phyloP scores from a whole-genome alignment of 1,140 invertebrate species.

The Leptestheria dahalacensis region DNA sequence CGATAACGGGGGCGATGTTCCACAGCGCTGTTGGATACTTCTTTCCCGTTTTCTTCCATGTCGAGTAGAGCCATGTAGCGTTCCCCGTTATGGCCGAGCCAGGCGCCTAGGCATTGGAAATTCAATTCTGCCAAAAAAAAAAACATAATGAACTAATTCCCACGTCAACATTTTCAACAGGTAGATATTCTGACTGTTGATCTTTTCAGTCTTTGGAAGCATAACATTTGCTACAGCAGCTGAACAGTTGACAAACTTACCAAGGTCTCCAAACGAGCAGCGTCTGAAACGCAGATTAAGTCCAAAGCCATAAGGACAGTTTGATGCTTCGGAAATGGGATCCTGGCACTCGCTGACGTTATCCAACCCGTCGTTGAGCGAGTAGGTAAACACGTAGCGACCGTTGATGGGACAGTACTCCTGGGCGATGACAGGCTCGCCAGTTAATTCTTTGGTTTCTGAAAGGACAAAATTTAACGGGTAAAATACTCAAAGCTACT shows the following conservation, averaged over 20 bases:
- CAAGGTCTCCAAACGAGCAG: constrained; percentile 37
- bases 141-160: not conserved
- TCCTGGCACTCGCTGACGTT: constrained; percentile 36
- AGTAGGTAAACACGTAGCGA: constrained; percentile 44
- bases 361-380: constrained; percentile 35
- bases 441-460: constrained; percentile 38
- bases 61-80: constrained; percentile 46
- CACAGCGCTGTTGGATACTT: constrained; percentile 20
- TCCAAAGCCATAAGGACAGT: constrained; percentile 46
- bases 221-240: too few species aligned
- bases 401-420: constrained; percentile 51
- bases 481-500: constrained; percentile 13
- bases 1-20: constrained; percentile 41
- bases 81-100: constrained; percentile 40
- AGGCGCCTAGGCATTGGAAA: constrained; percentile 51
- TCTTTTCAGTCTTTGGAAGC: too few species aligned
- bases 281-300: constrained; percentile 39
- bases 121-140: constrained; percentile 35
- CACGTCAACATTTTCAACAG: not conserved
- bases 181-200: too few species aligned
- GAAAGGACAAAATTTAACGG: constrained; percentile 23
- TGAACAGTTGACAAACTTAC: constrained; percentile 26
- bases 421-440: constrained; percentile 31
- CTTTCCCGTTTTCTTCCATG: constrained; percentile 28
- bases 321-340: constrained; percentile 40